Percentiles rank a stretch among this genome's conserved stretches.
These are phyloP conservation scores for Cheilosia variabilis DNA, from an alignment of 2,888 invertebrate genomes.

Conservation along the genomic window DNA sequence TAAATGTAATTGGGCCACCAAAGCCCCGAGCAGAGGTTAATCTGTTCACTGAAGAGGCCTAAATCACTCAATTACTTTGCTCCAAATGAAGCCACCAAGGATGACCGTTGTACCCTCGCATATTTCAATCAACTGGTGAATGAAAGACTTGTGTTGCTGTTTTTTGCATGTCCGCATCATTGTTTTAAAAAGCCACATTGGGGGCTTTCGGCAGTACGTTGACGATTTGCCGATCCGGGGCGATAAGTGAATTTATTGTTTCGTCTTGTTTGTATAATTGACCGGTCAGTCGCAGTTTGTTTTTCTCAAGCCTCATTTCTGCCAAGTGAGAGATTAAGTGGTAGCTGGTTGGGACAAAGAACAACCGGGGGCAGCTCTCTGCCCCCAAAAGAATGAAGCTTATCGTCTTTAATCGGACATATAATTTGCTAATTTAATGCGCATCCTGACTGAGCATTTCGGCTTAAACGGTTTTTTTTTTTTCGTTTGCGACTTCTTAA, in stretches of 20 bases:
- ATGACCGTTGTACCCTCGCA: slow-evolving; percentile 49
- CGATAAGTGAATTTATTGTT: slow-evolving; percentile 75
- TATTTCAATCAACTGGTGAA: slow-evolving; percentile 70
- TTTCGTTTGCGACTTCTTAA: not conserved
- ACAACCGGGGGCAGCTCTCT: not conserved
- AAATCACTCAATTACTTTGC: slow-evolving; percentile 74
- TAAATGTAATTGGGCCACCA: slow-evolving; percentile 73
- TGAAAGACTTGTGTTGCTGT: slow-evolving; percentile 1
- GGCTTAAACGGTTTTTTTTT: slow-evolving; percentile 34
- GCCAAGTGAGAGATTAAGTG: slow-evolving; percentile 46
- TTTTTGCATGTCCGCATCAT: slow-evolving; percentile 29
- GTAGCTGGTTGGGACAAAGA: not conserved
- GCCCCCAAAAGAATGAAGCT: slow-evolving; percentile 34
- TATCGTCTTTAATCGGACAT: slow-evolving; percentile 69
- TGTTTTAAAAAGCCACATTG: slow-evolving; percentile 39
- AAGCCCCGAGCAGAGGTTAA: slow-evolving; percentile 52
- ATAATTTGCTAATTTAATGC: slow-evolving; percentile 75
- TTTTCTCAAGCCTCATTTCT: not conserved
- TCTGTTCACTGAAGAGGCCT: slow-evolving; percentile 51
- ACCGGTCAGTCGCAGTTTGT: slow-evolving; percentile 31
- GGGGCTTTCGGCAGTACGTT: slow-evolving; percentile 34
- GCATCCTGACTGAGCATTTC: slow-evolving; percentile 67
- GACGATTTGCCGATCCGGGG: slow-evolving; percentile 73
- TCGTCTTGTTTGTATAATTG: slow-evolving; percentile 71
- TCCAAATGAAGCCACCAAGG: slow-evolving; percentile 70